phyloP scores from a whole-genome alignment of 2,113 vertebrate species.

The Tetrao urogallus region DNA sequence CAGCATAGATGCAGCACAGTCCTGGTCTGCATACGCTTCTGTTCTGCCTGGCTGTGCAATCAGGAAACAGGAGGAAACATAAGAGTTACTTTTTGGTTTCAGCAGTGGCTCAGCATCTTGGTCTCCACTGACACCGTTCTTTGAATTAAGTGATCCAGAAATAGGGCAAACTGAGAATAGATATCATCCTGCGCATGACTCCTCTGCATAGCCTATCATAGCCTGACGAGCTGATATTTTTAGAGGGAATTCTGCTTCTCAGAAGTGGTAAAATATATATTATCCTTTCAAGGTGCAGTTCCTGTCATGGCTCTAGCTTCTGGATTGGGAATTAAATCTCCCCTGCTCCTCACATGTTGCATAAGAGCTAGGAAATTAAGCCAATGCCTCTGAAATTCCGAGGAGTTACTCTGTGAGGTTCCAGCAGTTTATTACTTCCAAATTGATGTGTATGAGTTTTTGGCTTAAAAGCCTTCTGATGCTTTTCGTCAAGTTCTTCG shows the following conservation, averaged over 20 bases:
- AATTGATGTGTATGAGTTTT: neutral
- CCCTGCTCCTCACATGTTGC: neutral
- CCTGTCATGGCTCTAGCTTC: neutral
- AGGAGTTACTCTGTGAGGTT: neutral
- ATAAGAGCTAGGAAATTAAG: neutral
- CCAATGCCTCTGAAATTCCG: neutral
- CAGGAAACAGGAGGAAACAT: neutral
- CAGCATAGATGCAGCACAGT: neutral
- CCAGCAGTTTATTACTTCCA: neutral
- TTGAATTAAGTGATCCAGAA: neutral
- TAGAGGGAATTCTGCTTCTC: neutral
- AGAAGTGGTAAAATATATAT: neutral
- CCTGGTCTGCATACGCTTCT: neutral
- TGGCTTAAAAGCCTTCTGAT: neutral
- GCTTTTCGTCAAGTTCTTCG: neutral
- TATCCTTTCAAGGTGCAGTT: neutral
- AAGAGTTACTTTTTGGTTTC: neutral
- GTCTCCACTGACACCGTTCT: neutral
- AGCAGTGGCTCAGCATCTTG: neutral
- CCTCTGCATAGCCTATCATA: neutral
- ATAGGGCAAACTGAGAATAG: neutral
- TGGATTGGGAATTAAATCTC: neutral
- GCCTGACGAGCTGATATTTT: neutral
- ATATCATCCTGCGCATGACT: neutral
- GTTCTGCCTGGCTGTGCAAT: neutral